Evolutionary conservation across 2,888 invertebrate species (phyloP), one percentile per base, ranked within the genome.

Genomic region (Tanypteryx hageni): DNA sequence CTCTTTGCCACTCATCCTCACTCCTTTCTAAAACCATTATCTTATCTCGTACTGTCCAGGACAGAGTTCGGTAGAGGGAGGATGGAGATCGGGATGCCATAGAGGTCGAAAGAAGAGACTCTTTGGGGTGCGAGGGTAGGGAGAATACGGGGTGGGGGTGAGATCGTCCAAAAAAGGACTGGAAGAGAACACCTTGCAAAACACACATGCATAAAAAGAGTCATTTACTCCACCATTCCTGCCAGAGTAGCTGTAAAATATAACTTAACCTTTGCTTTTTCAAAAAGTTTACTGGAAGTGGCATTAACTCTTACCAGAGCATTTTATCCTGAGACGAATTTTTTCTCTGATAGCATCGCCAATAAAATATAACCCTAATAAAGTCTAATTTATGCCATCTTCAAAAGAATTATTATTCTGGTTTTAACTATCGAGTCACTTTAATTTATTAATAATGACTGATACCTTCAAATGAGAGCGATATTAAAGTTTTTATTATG

Each of bases 31-130:
- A 83, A 83, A 83, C 18, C 61, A 86, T n/a, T 89, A 89, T 89
- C 89, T 89, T 64, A 89, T 89, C 89, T 89, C 89, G 58, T 18
- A 64, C 89, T 89, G 89, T 89, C 89, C 89, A 44, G 64, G 56
- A 44, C 89, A 89, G 89, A 86, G n/a, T 89, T 89, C 18, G 56
- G 44, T 18, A 31, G 44, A 56, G 5, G 5, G 76, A 22, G 76
- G 68, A 68, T 0, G 18, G 68, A 7, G 68, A 68, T 68, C 68
- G 68, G 68, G 11, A 27, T 11, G 76, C 22, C 13, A 76, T 76
- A 22, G 27, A 76, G 76, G 11, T 11, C 22, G 22, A 76, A 76
- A 76, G 76, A 76, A 76, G 27, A 22, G 27, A 14, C 44, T 44
- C 44, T 44, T 44, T 44, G 22, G 27, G 13, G 18, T 76, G 13